Evolutionary conservation across 2,113 vertebrate genomes (phyloP), one percentile per base, ranked within the genome.

Genomic region (Montifringilla adamsi): DNA sequence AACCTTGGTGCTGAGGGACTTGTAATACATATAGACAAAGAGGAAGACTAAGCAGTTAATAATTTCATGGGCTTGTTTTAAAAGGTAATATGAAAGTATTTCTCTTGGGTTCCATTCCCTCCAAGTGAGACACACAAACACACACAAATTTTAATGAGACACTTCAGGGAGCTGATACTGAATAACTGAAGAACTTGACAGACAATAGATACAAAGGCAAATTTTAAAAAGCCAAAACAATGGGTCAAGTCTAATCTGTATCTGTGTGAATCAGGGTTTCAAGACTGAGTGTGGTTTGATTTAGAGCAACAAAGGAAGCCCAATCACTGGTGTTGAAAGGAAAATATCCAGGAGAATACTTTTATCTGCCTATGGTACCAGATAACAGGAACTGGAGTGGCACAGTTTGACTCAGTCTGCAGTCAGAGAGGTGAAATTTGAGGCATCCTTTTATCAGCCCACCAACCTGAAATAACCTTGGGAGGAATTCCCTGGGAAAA

Each of bases 191-290:
- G 62, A 91, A 67, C 55, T 11, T 55, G 72, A 59, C 75, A 90
- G 82, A 91, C 50, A 90, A 90, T 28, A 52, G 47, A 86, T 21
- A 55, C 63, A 95, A 82, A 93, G 35, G 62, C 21, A 83, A 88
- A 30, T 21, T 58, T 80, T 90, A 50, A 82, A 84, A 72, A 93
- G 49, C 46, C 41, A 66, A 94, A 95, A 93, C 46, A 95, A 85
- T 60, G 24, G 91, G 92, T 77, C 76, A 77, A 60, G 44, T 78
- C 86, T 92, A 74, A 92, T 92, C 76, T 89, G 52, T 13, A 72
- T 43, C 52, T 46, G 1, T 9, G 43, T 75, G 90, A 92, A 90
- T 90, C 67, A 88, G 56, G 31, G 35, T 41, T 88, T 93, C 46
- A 31, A 80, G 81, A 80, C 13, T 19, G 67, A 90, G 52, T 1